These are phyloP conservation scores for Coreoperca whiteheadi DNA, from an alignment of 2,113 vertebrate genomes.

Conservation along the genomic window DNA sequence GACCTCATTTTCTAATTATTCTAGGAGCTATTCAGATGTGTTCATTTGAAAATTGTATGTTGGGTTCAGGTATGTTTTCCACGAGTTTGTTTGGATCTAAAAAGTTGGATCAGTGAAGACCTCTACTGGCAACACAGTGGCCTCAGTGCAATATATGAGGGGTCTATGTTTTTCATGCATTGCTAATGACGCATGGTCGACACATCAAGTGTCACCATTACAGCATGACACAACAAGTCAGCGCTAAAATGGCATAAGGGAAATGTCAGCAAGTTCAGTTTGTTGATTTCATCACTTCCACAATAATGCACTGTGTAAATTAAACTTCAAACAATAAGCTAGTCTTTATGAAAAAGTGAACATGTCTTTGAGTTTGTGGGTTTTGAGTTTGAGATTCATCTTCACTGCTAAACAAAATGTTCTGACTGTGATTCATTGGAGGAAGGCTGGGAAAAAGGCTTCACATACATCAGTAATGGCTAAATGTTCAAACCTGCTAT, in stretches of 20 bases:
- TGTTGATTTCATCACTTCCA: neutral
- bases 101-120: neutral
- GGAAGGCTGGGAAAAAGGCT: neutral
- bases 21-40: too few relatives aligned
- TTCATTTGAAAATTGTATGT: neutral
- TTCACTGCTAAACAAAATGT: neutral
- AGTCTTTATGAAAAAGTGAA: neutral
- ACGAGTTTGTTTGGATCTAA: neutral
- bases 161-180: too few relatives aligned
- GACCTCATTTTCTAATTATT: neutral
- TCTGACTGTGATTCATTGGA: neutral
- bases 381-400: neutral
- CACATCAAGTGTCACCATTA: neutral
- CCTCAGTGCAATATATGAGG: neutral
- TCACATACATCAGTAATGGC: neutral
- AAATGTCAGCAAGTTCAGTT: neutral
- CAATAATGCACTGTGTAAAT: neutral
- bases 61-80: neutral
- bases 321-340: neutral
- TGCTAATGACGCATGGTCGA: too few relatives aligned
- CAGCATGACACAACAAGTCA: neutral
- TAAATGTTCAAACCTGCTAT: slow-evolving; percentile 15
- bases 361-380: neutral
- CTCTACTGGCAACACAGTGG: neutral
- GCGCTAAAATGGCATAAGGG: neutral